phyloP scores from a whole-genome alignment of 2,113 vertebrate species.

The Struthidea cinerea region DNA sequence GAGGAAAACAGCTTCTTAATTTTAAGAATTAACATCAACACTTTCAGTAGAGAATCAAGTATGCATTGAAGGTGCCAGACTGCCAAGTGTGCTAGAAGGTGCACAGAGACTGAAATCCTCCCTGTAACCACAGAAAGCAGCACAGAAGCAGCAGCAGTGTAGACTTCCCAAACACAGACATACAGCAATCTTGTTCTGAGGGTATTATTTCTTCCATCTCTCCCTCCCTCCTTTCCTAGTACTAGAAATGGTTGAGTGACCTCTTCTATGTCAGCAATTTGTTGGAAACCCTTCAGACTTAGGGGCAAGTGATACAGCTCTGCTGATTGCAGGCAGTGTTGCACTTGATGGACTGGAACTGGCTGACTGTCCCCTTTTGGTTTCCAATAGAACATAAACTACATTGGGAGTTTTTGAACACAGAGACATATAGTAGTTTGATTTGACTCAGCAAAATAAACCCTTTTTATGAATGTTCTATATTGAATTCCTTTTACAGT shows the following conservation, averaged over 20 bases:
- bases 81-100: background rate
- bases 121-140: background rate
- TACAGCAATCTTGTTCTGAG: background rate
- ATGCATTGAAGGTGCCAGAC: background rate
- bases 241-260: background rate
- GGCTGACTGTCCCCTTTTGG: background rate
- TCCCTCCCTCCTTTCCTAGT: background rate
- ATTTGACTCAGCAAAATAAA: background rate
- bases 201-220: background rate
- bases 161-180: background rate
- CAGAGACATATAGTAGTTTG: background rate
- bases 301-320: background rate
- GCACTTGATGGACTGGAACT: background rate
- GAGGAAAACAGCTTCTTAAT: constrained; percentile 1
- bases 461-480: background rate
- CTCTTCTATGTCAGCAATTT: background rate
- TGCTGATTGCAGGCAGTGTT: background rate
- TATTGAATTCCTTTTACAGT: background rate
- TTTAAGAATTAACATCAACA: background rate
- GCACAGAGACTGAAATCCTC: background rate
- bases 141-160: background rate
- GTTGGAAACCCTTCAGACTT: background rate
- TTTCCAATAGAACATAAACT: background rate
- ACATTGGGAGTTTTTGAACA: background rate
- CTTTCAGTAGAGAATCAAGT: background rate